phyloP scores from a whole-genome alignment of 2,797 vertebrate genomes.

The Botia almorhae region DNA sequence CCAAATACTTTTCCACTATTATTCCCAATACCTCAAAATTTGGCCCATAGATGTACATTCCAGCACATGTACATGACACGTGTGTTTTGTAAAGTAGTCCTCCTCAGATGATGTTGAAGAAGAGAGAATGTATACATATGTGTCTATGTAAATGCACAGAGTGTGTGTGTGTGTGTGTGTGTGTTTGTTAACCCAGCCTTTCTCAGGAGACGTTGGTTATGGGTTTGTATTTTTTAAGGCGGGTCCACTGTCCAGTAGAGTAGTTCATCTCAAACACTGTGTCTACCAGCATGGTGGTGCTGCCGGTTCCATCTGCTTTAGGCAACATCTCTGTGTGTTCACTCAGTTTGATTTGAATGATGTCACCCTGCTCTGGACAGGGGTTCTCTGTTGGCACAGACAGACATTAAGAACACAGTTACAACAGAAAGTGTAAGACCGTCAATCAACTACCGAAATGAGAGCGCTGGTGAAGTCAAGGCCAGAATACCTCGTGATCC shows the following conservation, averaged over 20 bases:
- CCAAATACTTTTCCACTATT: constrained; percentile 14
- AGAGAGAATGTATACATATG: constrained; percentile 18
- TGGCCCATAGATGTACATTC: constrained; percentile 53
- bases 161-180: constrained; percentile 54
- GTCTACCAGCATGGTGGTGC: constrained; percentile 98
- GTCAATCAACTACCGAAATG: neutral
- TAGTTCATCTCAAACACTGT: constrained; percentile 99
- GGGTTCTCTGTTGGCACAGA: constrained; percentile 88
- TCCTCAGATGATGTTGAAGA: constrained; percentile 29
- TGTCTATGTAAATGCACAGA: constrained; percentile 14
- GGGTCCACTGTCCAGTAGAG: constrained; percentile 97
- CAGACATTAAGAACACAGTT: neutral
- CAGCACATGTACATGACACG: constrained; percentile 16
- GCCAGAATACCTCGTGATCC: constrained; percentile 88
- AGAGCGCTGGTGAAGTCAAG: neutral
- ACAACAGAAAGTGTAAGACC: neutral
- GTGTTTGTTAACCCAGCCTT: constrained; percentile 38
- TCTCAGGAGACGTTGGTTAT: constrained; percentile 93
- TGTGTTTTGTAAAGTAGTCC: constrained; percentile 20
- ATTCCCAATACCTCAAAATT: constrained; percentile 38
- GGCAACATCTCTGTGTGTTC: constrained; percentile 95
- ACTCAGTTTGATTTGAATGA: constrained; percentile 99
- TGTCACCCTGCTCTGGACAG: constrained; percentile 97
- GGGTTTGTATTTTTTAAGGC: constrained; percentile 99
- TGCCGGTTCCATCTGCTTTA: constrained; percentile 96